These are phyloP conservation scores for Cervus canadensis DNA, from an alignment of 2,113 vertebrate species.

Conservation along the genomic window DNA sequence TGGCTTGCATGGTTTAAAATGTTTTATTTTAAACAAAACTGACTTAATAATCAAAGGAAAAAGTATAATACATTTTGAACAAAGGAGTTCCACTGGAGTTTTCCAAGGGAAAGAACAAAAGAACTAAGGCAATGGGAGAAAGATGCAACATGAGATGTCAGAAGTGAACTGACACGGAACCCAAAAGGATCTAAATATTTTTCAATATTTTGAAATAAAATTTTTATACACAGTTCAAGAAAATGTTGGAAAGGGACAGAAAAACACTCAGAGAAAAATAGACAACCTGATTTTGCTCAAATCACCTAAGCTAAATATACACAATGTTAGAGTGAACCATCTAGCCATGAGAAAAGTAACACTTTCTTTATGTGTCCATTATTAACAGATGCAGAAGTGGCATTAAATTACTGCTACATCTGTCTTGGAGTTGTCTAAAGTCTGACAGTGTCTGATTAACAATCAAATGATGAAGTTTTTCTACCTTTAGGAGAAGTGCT, in stretches of 20 bases:
- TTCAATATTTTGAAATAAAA: constrained; percentile 10
- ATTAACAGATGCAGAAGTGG: background rate
- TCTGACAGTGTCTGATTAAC: constrained; percentile 45
- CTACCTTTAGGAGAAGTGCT: constrained; percentile 39
- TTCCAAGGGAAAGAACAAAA: background rate
- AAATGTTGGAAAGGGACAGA: background rate
- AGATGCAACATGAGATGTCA: background rate
- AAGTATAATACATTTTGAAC: background rate
- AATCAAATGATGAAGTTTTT: constrained; percentile 38
- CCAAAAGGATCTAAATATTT: background rate
- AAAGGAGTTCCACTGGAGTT: background rate
- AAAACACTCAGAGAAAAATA: background rate
- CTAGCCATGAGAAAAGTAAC: background rate
- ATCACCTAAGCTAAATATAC: background rate
- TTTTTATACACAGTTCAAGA: background rate
- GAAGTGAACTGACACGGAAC: background rate
- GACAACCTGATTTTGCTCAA: background rate
- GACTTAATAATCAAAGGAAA: background rate
- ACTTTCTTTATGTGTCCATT: background rate
- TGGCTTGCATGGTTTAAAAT: background rate
- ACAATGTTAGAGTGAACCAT: background rate
- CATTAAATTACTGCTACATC: background rate
- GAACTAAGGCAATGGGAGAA: background rate
- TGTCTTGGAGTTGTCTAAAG: constrained; percentile 10
- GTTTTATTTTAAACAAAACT: background rate